These are phyloP conservation scores for Pygocentrus nattereri DNA, from an alignment of 2,797 vertebrate genomes.

Conservation along the genomic window DNA sequence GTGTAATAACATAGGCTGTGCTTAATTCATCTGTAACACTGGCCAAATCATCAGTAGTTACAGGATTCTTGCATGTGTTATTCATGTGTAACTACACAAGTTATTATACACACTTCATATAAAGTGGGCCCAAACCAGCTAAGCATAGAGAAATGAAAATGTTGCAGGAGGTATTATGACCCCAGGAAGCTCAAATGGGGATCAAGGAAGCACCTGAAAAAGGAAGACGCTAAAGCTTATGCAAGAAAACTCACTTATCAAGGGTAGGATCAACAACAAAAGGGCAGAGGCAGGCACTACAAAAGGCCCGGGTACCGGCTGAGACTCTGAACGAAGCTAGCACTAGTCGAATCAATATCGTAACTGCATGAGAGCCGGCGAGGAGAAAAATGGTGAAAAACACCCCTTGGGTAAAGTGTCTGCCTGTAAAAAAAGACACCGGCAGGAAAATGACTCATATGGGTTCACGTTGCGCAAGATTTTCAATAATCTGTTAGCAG, in stretches of 20 bases:
- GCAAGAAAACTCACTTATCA: not conserved
- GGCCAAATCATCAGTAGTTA: no score
- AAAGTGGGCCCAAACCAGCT: no score
- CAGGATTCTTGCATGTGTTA: no score
- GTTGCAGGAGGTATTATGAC: not conserved
- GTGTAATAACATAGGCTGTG: no score
- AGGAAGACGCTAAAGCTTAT: not conserved
- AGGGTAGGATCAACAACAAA: not conserved
- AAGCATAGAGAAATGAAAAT: no score
- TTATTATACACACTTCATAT: no score
- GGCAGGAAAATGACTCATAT: not conserved
- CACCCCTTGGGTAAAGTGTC: not conserved
- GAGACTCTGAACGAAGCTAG: not conserved
- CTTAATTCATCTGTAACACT: no score
- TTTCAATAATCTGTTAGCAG: not conserved
- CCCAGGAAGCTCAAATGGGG: not conserved
- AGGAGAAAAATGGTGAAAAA: not conserved
- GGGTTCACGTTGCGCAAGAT: not conserved
- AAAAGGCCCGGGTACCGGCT: not conserved
- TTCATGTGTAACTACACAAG: no score
- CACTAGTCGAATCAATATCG: not conserved
- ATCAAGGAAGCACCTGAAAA: conserved; percentile 1
- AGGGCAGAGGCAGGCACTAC: not conserved
- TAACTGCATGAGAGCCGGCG: not conserved
- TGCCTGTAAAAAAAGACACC: not conserved